These are phyloP conservation scores for Byasa hedistus DNA, from an alignment of 2,888 invertebrate species.

Conservation along the genomic window DNA sequence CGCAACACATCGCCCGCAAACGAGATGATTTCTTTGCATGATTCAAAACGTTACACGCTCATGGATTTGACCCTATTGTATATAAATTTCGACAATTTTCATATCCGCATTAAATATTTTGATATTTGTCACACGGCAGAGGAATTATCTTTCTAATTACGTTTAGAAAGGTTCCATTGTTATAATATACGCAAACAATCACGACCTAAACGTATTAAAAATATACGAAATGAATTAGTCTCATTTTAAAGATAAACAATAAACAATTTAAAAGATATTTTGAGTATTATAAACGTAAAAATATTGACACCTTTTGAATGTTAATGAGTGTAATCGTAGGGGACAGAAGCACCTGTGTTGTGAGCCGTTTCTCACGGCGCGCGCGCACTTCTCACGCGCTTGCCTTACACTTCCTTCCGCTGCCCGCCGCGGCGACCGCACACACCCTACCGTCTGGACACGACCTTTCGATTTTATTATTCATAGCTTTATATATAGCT, in stretches of 20 bases:
- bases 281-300: too few species aligned
- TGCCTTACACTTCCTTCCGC: conserved; percentile 78
- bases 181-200: too few species aligned
- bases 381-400: conserved; percentile 72
- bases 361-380: conserved; percentile 63
- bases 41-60: conserved; percentile 22
- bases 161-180: too few species aligned
- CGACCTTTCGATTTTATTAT: conserved; percentile 47
- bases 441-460: conserved; percentile 44
- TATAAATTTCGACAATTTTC: conserved; percentile 4
- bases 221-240: too few species aligned
- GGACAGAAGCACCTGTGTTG: conserved; percentile 19
- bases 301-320: not conserved
- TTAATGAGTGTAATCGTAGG: not conserved
- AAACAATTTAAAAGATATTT: too few species aligned
- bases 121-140: too few species aligned
- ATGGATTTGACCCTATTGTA: conserved; percentile 15
- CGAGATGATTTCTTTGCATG: conserved; percentile 39
- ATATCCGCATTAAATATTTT: not conserved
- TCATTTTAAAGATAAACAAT: not conserved
- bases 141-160: too few species aligned
- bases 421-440: conserved; percentile 37
- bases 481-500: not conserved
- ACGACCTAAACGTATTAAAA: too few species aligned
- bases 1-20: conserved; percentile 36